Conservation (phyloP, 2,113 vertebrate species). For the Cynocephalus volans region DNA sequence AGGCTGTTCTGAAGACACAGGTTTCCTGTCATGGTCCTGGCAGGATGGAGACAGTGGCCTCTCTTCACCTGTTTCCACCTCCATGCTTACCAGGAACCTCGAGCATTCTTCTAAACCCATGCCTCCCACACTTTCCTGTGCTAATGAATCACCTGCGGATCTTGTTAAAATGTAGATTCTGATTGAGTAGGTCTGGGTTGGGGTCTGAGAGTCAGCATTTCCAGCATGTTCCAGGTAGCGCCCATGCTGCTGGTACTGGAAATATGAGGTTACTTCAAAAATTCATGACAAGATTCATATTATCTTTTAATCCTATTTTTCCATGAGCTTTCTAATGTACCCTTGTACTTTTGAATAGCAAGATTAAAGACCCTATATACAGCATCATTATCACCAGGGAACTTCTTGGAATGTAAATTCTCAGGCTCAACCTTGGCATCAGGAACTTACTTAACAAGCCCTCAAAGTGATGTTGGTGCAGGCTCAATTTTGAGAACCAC, state of each 20-base stretch:
- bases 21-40: not conserved
- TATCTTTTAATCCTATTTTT: too few relatives aligned
- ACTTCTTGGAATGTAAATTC: not conserved
- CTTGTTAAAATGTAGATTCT: not conserved
- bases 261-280: too few relatives aligned
- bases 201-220: not conserved
- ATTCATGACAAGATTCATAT: too few relatives aligned
- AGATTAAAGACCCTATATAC: not conserved
- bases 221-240: not conserved
- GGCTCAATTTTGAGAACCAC: not conserved
- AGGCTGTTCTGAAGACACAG: not conserved
- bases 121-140: not conserved
- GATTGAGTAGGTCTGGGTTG: not conserved
- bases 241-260: not conserved
- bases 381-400: not conserved
- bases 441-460: not conserved
- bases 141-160: too few relatives aligned
- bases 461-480: fast-evolving
- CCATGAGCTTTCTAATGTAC: too few relatives aligned
- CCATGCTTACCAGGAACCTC: not conserved
- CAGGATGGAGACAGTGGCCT: not conserved
- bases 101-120: not conserved
- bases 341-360: not conserved
- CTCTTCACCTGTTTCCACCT: not conserved
- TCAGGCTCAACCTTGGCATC: not conserved